Conservation (phyloP, 2,797 vertebrate genomes). For the Silurus aristotelis region DNA sequence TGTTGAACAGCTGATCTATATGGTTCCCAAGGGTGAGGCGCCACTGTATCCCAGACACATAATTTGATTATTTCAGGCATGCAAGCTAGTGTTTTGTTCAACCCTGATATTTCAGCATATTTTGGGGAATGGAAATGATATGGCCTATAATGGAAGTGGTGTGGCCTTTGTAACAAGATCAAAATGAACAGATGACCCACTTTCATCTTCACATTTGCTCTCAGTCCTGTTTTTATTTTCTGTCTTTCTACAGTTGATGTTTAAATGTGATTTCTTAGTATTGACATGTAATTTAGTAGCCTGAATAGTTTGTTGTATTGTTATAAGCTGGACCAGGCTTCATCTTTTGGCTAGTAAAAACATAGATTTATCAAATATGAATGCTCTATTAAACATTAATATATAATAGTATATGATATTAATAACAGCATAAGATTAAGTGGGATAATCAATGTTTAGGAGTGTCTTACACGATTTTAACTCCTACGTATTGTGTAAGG, state of each 20-base stretch:
- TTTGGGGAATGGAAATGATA: conserved; percentile 12
- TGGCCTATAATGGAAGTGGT: conserved; percentile 1
- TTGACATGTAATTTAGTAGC: not conserved
- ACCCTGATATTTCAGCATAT: not conserved
- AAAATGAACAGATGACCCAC: conserved; percentile 22
- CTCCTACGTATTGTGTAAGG: too few species aligned
- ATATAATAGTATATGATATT: too few species aligned
- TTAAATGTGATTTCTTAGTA: conserved; percentile 5
- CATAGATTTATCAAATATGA: not conserved
- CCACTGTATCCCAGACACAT: too few species aligned
- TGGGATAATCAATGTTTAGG: too few species aligned
- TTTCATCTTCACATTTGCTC: conserved; percentile 22
- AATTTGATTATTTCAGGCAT: not conserved
- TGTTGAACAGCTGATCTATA: not conserved
- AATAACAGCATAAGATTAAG: too few species aligned
- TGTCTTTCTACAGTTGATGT: not conserved
- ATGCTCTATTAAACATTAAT: too few species aligned
- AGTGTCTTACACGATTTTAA: too few species aligned
- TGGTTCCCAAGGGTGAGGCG: not conserved
- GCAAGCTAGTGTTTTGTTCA: conserved; percentile 4
- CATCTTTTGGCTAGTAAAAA: not conserved
- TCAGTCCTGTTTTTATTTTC: conserved; percentile 10
- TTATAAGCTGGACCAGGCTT: not conserved
- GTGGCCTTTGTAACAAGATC: conserved; percentile 12
- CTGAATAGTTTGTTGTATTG: not conserved